A percentile compares a stretch with the other conserved stretches of the same genome.
phyloP scores from a whole-genome alignment of 2,797 vertebrate genomes.

The Ptychadena robeensis region DNA sequence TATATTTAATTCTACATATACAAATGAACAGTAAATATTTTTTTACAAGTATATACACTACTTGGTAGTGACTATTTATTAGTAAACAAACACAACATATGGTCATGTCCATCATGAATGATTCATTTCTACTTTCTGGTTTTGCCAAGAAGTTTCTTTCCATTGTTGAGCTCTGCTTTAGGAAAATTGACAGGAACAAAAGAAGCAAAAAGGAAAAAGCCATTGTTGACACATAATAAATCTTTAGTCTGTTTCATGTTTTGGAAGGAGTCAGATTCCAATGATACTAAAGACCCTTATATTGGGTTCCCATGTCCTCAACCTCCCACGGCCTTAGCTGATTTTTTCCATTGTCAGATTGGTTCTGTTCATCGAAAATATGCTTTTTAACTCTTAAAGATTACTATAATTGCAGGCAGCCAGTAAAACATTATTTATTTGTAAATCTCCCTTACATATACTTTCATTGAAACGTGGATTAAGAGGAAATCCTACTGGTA shows the following conservation, averaged over 20 bases:
- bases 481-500: slow-evolving; percentile 58
- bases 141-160: no score
- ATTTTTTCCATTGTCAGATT: neutral
- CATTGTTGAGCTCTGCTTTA: no score
- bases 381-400: slow-evolving; percentile 49
- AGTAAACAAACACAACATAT: no score
- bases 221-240: neutral
- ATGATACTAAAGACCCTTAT: neutral
- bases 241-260: neutral
- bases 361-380: slow-evolving; percentile 9
- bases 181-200: no score
- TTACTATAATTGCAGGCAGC: slow-evolving; percentile 28
- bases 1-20: no score
- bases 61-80: no score
- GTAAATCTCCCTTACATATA: slow-evolving; percentile 58
- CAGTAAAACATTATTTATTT: slow-evolving; percentile 58
- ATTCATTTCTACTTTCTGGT: no score
- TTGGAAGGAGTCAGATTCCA: neutral
- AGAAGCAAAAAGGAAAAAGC: neutral
- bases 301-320: neutral
- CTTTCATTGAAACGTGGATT: slow-evolving; percentile 56
- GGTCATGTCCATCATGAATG: no score
- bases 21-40: no score
- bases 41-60: no score
- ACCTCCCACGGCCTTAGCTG: neutral